Evolutionary conservation across 2,113 vertebrate species (phyloP).

Genomic region (Chiloscyllium plagiosum): DNA sequence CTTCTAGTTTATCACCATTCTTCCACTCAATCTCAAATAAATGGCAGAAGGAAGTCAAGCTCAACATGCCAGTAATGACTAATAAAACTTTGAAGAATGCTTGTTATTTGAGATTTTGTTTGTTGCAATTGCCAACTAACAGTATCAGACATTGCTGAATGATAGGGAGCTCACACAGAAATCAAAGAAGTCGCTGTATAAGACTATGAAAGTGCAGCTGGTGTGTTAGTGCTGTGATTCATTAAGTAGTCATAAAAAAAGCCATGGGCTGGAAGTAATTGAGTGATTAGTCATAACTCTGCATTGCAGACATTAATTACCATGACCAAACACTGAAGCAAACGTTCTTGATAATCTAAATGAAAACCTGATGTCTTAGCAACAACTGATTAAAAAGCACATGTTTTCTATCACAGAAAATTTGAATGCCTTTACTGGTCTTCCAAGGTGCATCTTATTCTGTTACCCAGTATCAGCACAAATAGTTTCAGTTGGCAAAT

Average conservation of each 20-base stretch:
- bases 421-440: not conserved
- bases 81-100: not conserved
- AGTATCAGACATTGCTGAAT: not conserved
- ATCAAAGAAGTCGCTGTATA: not conserved
- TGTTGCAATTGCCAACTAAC: slow-evolving; percentile 25
- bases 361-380: not conserved
- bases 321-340: not conserved
- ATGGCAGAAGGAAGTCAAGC: not conserved
- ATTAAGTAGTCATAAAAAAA: not conserved
- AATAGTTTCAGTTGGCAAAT: not conserved
- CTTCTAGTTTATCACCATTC: not conserved
- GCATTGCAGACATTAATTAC: slow-evolving; percentile 19
- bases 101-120: not conserved
- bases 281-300: slow-evolving; percentile 23
- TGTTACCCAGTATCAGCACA: not conserved
- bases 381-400: not conserved
- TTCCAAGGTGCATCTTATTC: not conserved
- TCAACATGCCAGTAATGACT: too few relatives aligned
- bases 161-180: not conserved
- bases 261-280: slow-evolving; percentile 16
- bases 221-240: not conserved
- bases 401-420: not conserved
- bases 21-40: not conserved
- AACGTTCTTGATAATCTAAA: not conserved
- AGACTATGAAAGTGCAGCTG: not conserved